These are phyloP conservation scores for Penaeus japonicus DNA, from an alignment of 1,140 invertebrate genomes.

Conservation along the genomic window DNA sequence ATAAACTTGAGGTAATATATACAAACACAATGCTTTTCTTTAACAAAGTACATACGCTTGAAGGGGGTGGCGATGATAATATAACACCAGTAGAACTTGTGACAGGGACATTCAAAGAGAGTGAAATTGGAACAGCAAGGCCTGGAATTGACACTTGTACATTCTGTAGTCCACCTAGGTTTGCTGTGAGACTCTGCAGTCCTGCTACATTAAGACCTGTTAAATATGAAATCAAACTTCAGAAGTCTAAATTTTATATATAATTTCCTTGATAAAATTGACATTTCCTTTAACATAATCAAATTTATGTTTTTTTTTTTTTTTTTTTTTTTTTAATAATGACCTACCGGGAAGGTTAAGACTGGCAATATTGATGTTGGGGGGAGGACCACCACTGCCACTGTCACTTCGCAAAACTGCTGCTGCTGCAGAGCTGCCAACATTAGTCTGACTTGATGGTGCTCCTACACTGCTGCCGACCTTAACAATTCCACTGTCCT, in stretches of 20 bases:
- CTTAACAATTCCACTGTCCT: conserved; percentile 45
- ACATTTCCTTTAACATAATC: not conserved
- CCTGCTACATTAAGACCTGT: conserved; percentile 81
- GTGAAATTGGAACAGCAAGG: conserved; percentile 78
- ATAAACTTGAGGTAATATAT: too few species aligned
- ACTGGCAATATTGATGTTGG: conserved; percentile 51
- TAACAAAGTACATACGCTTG: conserved; percentile 30
- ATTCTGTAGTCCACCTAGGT: conserved; percentile 78
- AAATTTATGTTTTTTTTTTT: not conserved
- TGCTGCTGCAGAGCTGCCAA: conserved; percentile 69
- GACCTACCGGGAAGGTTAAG: conserved; percentile 45
- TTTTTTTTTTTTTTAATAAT: not conserved
- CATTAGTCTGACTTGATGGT: conserved; percentile 65
- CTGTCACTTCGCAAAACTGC: conserved; percentile 59
- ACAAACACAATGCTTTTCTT: not conserved
- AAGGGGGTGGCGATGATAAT: conserved; percentile 38
- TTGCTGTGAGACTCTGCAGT: conserved; percentile 73
- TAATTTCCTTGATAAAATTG: not conserved
- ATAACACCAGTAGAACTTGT: conserved; percentile 46
- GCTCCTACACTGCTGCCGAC: conserved; percentile 32
- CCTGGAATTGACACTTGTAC: conserved; percentile 82
- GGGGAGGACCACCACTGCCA: conserved; percentile 56
- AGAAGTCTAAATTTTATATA: too few species aligned
- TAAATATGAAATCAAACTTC: conserved; percentile 68
- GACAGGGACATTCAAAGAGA: conserved; percentile 75